These are phyloP conservation scores for Gorsachius goisagi DNA, from an alignment of 2,113 vertebrate species.

Conservation along the genomic window DNA sequence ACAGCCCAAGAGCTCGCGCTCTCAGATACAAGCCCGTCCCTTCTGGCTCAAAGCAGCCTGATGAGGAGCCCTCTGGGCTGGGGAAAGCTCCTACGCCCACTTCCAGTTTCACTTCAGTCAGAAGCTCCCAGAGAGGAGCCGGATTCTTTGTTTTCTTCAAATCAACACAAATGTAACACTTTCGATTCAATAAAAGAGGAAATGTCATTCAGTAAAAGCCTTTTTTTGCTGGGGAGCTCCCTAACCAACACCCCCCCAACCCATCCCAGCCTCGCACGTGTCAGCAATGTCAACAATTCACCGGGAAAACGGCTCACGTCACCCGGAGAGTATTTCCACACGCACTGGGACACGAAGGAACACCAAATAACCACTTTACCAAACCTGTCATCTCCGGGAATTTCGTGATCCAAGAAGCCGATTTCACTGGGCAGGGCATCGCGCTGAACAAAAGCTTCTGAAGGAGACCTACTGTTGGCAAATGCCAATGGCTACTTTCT, in stretches of 20 bases:
- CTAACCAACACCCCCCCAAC: not conserved
- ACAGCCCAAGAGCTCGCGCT: not conserved
- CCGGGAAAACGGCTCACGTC: not conserved
- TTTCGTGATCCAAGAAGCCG: not conserved
- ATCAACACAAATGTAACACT: not conserved
- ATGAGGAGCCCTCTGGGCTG: not conserved
- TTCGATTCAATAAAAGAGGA: not conserved
- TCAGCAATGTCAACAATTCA: not conserved
- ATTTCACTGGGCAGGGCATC: not conserved
- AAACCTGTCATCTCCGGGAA: not conserved
- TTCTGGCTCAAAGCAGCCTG: not conserved
- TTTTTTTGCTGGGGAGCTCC: not conserved
- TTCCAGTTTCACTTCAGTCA: not conserved
- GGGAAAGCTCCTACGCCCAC: not conserved
- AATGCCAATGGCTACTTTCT: not conserved
- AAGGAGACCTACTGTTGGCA: rapidly evolving
- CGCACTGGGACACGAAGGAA: not conserved
- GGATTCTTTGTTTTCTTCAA: not conserved
- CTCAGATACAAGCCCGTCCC: rapidly evolving
- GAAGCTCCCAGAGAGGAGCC: not conserved
- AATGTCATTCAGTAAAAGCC: not conserved
- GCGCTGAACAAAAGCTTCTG: not conserved
- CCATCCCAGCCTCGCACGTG: rapidly evolving
- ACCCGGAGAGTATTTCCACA: not conserved
- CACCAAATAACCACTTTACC: not conserved